These are phyloP conservation scores for Galerucella calmariensis DNA, from an alignment of 2,888 invertebrate genomes.

Conservation along the genomic window DNA sequence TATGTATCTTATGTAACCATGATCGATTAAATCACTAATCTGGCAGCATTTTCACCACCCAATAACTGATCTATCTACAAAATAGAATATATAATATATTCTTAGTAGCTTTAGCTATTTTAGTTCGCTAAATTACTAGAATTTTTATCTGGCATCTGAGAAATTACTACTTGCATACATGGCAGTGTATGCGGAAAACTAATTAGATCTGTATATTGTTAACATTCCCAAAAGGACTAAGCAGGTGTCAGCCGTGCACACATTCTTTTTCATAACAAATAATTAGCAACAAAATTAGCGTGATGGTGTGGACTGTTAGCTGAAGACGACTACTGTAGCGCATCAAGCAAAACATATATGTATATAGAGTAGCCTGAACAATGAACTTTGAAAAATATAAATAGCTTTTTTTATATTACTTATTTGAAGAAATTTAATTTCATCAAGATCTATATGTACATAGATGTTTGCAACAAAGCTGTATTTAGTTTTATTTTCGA, in stretches of 20 bases:
- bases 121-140: not conserved
- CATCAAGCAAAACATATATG: not conserved
- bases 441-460: not conserved
- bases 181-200: not conserved
- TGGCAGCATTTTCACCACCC: no score
- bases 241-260: slow-evolving; percentile 30
- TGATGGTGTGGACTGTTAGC: slow-evolving; percentile 16
- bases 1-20: no score
- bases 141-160: not conserved
- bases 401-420: not conserved
- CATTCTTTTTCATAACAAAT: slow-evolving; percentile 21
- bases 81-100: no score
- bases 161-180: not conserved
- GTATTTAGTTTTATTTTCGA: not conserved
- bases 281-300: slow-evolving; percentile 16
- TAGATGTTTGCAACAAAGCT: not conserved
- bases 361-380: not conserved
- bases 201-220: slow-evolving; percentile 12
- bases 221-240: slow-evolving; percentile 21
- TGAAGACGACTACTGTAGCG: not conserved
- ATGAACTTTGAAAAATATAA: not conserved
- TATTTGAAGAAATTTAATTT: no score
- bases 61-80: no score
- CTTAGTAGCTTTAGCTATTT: not conserved
- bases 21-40: no score